Evolutionary conservation across 2,888 invertebrate genomes (phyloP).

Genomic region (Synergus gifuensis): DNA sequence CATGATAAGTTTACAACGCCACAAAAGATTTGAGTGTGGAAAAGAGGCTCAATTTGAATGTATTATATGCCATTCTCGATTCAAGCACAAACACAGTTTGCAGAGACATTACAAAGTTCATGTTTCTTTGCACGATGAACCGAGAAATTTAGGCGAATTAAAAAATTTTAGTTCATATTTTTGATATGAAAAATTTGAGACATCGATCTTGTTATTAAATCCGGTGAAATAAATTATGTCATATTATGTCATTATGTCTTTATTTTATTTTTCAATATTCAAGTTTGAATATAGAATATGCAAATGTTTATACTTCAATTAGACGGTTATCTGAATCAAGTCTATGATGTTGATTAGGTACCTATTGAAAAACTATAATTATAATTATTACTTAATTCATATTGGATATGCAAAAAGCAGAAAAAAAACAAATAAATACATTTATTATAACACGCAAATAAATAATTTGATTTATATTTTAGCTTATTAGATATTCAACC

Average conservation of each 20-base stretch:
- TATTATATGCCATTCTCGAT: conserved; percentile 73
- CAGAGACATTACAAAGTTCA: conserved; percentile 70
- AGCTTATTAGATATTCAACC: not conserved
- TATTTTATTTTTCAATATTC: too few relatives aligned
- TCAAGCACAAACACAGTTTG: conserved; percentile 74
- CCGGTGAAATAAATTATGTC: too few relatives aligned
- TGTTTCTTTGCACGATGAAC: conserved; percentile 27
- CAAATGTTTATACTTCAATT: not conserved
- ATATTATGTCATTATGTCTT: too few relatives aligned
- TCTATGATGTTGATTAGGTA: not conserved
- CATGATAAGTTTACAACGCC: conserved; percentile 75
- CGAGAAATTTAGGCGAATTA: not conserved
- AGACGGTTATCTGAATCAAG: not conserved
- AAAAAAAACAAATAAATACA: not conserved
- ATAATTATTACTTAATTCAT: not conserved
- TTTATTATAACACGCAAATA: not conserved
- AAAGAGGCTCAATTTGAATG: conserved; percentile 79
- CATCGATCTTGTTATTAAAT: not conserved
- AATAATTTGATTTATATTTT: not conserved
- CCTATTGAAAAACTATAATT: not conserved
- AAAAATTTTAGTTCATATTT: conserved; percentile 21
- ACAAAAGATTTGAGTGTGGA: conserved; percentile 78
- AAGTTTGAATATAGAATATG: not conserved
- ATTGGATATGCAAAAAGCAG: not conserved
- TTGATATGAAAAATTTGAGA: conserved; percentile 8